These are phyloP conservation scores for Anas bernieri DNA, from an alignment of 2,797 vertebrate genomes.

Conservation along the genomic window DNA sequence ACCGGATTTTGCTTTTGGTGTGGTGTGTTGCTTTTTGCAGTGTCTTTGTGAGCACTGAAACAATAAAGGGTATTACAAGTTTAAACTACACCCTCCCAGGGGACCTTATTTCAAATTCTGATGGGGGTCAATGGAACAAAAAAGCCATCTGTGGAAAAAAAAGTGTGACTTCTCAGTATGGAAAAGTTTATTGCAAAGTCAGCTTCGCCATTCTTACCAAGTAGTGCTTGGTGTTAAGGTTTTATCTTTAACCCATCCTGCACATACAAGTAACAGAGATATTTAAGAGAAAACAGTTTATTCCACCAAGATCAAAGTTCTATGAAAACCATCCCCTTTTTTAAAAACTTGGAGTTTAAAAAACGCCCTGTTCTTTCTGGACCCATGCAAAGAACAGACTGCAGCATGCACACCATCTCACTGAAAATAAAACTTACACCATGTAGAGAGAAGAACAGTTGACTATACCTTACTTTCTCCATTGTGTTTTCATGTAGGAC, in stretches of 20 bases:
- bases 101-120: constrained; percentile 62
- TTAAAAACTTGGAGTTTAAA: background rate
- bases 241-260: background rate
- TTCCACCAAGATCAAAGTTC: background rate
- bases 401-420: background rate
- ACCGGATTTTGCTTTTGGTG: background rate
- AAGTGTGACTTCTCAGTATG: constrained; percentile 16
- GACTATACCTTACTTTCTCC: background rate
- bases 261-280: background rate
- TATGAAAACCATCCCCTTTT: constrained; percentile 1
- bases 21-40: background rate
- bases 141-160: constrained; percentile 41
- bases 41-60: constrained; percentile 31
- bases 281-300: background rate
- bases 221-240: background rate
- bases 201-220: background rate
- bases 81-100: constrained; percentile 35
- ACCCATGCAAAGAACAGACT: background rate
- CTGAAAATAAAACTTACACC: background rate
- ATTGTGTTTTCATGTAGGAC: background rate
- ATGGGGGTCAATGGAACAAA: constrained; percentile 39
- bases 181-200: constrained; percentile 39
- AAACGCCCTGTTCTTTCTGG: background rate
- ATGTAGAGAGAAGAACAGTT: background rate
- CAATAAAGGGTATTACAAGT: constrained; percentile 34